Conservation (phyloP, 2,113 vertebrate genomes). For the Catharus fuscescens region DNA sequence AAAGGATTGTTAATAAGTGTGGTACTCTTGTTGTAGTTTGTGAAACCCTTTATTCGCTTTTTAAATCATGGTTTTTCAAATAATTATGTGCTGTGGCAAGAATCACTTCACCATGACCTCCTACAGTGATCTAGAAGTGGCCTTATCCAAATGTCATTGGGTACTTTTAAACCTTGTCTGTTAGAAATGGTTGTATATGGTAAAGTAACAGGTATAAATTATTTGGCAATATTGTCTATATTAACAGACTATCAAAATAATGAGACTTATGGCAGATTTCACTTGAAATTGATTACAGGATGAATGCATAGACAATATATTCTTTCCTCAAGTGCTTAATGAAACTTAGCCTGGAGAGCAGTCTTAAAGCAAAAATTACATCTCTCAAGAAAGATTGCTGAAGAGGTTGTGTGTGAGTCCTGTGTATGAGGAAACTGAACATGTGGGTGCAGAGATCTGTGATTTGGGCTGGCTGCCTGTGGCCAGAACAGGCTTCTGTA, state of each 20-base stretch:
- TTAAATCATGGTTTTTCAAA: background rate
- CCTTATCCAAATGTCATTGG: background rate
- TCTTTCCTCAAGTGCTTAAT: slow-evolving; percentile 39
- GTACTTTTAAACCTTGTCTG: background rate
- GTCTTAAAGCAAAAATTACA: slow-evolving; percentile 34
- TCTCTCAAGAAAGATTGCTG: slow-evolving; percentile 39
- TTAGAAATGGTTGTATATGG: background rate
- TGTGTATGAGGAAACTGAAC: background rate
- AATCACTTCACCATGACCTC: background rate
- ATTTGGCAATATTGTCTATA: background rate
- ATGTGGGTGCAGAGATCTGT: background rate
- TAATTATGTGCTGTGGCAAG: background rate
- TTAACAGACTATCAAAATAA: background rate
- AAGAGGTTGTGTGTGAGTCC: slow-evolving; percentile 1
- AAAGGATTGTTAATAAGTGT: background rate
- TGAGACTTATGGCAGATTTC: background rate
- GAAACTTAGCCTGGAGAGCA: slow-evolving; percentile 46
- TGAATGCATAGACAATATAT: slow-evolving; percentile 11
- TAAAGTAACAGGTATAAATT: background rate
- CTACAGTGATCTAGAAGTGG: background rate
- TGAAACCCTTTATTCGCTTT: background rate
- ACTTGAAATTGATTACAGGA: background rate
- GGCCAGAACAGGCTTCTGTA: background rate
- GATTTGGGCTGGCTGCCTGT: background rate
- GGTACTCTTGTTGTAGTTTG: background rate